A percentile compares a stretch with the other conserved stretches of the same genome.
These are phyloP conservation scores for Drosophila littoralis DNA, from an alignment of 1,140 invertebrate genomes.

Conservation along the genomic window DNA sequence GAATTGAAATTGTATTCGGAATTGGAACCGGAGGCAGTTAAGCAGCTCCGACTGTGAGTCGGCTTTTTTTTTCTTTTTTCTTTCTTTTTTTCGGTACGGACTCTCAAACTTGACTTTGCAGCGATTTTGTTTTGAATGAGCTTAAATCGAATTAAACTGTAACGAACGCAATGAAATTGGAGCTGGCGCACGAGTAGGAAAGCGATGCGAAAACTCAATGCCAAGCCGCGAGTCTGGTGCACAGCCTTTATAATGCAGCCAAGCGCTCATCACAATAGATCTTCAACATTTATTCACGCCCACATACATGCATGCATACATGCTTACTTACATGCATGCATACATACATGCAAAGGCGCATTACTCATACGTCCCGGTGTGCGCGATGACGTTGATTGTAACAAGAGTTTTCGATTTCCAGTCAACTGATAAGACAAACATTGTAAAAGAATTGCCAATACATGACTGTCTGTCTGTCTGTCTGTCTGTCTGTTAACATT, in stretches of 20 bases:
- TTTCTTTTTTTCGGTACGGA: not conserved
- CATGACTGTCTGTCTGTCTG: constrained; percentile 5
- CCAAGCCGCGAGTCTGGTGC: constrained; percentile 9
- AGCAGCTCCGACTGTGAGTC: constrained; percentile 6
- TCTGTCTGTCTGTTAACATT: not conserved
- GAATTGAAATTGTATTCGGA: constrained; percentile 43
- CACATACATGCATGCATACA: no score
- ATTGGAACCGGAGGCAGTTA: constrained; percentile 40
- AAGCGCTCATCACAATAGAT: constrained; percentile 4
- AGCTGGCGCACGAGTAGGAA: constrained; percentile 17
- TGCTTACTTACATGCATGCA: no score
- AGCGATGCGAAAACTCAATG: constrained; percentile 43
- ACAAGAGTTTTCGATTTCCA: constrained; percentile 44
- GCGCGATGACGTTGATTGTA: not conserved
- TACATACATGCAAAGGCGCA: not conserved
- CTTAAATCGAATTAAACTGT: constrained; percentile 29
- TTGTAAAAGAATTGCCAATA: constrained; percentile 43
- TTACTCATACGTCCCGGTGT: constrained; percentile 31
- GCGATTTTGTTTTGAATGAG: constrained; percentile 17
- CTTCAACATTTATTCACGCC: no score
- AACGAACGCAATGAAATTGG: constrained; percentile 20
- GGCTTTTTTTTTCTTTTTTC: not conserved
- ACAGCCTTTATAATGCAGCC: not conserved
- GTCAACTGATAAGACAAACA: constrained; percentile 54
- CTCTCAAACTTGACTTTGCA: constrained; percentile 2